Percentiles rank a stretch among this genome's conserved stretches.
Evolutionary conservation across 2,113 vertebrate species (phyloP).

Genomic region (Dendrocopos noguchii): DNA sequence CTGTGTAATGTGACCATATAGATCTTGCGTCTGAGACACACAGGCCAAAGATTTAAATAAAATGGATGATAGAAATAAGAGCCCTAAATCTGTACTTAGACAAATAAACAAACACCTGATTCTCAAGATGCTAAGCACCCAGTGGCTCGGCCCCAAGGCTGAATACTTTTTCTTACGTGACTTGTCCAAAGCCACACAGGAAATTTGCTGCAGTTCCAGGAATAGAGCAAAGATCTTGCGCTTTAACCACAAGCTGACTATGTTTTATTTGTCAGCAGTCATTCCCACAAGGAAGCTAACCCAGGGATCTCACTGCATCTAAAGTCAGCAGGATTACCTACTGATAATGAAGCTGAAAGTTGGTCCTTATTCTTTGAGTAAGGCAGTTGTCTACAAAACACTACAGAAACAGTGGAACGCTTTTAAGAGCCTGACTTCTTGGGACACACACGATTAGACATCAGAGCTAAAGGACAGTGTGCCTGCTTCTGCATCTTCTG

Average conservation of each 20-base stretch:
- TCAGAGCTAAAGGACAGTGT: neutral
- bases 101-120: slow-evolving; percentile 38
- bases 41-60: neutral
- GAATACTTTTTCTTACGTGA: slow-evolving; percentile 40
- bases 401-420: neutral
- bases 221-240: slow-evolving; percentile 21
- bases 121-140: slow-evolving; percentile 9
- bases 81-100: neutral
- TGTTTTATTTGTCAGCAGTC: slow-evolving; percentile 1
- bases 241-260: slow-evolving; percentile 5
- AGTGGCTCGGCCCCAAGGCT: slow-evolving; percentile 26
- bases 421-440: neutral
- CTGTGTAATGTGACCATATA: neutral
- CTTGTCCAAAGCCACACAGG: slow-evolving; percentile 48
- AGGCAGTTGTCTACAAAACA: neutral
- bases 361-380: neutral
- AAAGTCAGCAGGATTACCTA: neutral
- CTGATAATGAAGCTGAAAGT: neutral
- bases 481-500: neutral
- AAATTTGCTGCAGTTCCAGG: slow-evolving; percentile 60
- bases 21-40: neutral
- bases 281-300: slow-evolving; percentile 4
- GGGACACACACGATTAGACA: neutral
- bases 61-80: neutral
- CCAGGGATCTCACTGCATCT: neutral